These are phyloP conservation scores for Pemphigus obesinymphae DNA, from an alignment of 1,140 invertebrate species.

Conservation along the genomic window DNA sequence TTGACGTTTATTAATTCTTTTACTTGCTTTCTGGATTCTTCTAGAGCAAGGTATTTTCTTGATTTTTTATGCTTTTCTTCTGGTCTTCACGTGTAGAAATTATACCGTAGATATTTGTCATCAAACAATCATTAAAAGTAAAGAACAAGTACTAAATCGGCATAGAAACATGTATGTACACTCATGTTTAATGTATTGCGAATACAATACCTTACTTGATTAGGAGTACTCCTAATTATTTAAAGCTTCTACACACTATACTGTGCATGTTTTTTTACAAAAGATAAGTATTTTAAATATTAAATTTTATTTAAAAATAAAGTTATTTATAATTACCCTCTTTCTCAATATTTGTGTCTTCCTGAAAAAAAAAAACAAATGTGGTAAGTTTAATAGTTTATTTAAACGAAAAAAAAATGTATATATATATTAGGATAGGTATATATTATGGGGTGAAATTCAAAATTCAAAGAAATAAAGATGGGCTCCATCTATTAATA, in stretches of 20 bases:
- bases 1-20: not conserved
- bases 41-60: not conserved
- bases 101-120: not conserved
- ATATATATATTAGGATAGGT: no score
- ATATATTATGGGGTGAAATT: no score
- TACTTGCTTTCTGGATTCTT: not conserved
- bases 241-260: not conserved
- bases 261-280: not conserved
- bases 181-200: not conserved
- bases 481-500: no score
- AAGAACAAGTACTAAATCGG: not conserved
- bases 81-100: not conserved
- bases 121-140: not conserved
- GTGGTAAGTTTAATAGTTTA: no score
- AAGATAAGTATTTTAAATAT: not conserved
- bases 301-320: not conserved
- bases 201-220: conserved; percentile 6
- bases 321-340: conserved; percentile 44
- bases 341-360: conserved; percentile 44
- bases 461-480: no score
- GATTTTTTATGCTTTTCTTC: not conserved
- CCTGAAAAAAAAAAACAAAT: conserved; percentile 44
- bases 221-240: not conserved
- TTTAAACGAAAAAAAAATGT: no score
- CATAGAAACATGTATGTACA: not conserved